Evolutionary conservation across 2,797 vertebrate genomes (phyloP).

Genomic region (Macropus fuliginosus): DNA sequence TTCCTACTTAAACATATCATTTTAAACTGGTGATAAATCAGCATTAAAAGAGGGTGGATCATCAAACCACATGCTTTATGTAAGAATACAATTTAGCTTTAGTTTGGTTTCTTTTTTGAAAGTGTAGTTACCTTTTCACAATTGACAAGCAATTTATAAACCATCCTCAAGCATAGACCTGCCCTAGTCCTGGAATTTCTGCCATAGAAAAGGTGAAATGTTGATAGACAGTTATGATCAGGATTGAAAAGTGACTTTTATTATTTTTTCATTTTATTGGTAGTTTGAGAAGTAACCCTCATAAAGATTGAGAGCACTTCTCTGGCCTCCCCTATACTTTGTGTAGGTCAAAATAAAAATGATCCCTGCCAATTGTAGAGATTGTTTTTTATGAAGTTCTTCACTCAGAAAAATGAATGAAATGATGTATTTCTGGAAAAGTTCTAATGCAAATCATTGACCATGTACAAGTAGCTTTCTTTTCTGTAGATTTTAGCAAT

Average conservation of each 20-base stretch:
- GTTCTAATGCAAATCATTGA: not conserved
- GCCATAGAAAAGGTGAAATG: not conserved
- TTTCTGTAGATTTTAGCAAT: not conserved
- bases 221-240: not conserved
- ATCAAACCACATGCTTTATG: not conserved
- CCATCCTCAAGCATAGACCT: not conserved
- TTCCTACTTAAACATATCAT: slow-evolving; percentile 46
- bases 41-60: slow-evolving; percentile 9
- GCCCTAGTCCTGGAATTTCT: not conserved
- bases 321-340: not conserved
- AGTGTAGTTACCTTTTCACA: not conserved
- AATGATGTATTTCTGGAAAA: not conserved
- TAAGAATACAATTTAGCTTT: not conserved
- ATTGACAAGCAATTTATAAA: not conserved
- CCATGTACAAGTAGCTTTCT: not conserved
- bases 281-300: not conserved
- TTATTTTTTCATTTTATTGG: not conserved
- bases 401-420: not conserved
- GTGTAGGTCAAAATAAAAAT: not conserved
- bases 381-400: not conserved
- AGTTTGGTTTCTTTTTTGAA: not conserved
- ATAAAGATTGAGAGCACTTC: not conserved
- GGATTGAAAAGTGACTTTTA: not conserved
- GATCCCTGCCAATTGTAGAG: not conserved
- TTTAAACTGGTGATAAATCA: not conserved